These are phyloP conservation scores for Neoarius graeffei DNA, from an alignment of 2,113 vertebrate species.

Conservation along the genomic window DNA sequence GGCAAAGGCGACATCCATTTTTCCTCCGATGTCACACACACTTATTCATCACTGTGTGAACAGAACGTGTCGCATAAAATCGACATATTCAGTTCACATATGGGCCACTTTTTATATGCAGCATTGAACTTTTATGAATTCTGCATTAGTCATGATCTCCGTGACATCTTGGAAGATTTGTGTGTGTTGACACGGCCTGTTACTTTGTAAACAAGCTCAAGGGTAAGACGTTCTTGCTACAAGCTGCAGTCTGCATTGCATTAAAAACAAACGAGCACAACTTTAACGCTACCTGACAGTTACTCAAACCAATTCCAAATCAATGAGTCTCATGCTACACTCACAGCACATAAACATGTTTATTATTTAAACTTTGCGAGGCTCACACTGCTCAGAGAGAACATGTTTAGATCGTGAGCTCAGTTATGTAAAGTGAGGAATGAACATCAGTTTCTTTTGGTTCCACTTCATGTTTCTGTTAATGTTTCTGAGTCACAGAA, in stretches of 20 bases:
- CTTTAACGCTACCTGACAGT: not conserved
- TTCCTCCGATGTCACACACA: not conserved
- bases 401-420: not conserved
- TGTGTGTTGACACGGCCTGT: not conserved
- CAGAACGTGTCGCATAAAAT: not conserved
- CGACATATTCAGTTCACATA: not conserved
- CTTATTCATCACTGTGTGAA: not conserved
- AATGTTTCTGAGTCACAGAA: not conserved
- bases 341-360: not conserved
- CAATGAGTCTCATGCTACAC: not conserved
- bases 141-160: not conserved
- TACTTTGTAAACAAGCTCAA: not conserved
- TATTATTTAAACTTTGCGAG: not conserved
- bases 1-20: not conserved
- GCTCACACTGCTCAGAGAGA: not conserved
- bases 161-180: not conserved
- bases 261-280: not conserved
- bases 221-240: not conserved
- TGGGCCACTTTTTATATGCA: not conserved
- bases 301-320: not conserved
- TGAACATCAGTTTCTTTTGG: not conserved
- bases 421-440: not conserved
- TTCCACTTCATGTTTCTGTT: constrained; percentile 13
- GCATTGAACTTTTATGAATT: not conserved
- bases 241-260: not conserved